These are phyloP conservation scores for Spinus olivaceus DNA, from an alignment of 2,797 vertebrate genomes.

Conservation along the genomic window DNA sequence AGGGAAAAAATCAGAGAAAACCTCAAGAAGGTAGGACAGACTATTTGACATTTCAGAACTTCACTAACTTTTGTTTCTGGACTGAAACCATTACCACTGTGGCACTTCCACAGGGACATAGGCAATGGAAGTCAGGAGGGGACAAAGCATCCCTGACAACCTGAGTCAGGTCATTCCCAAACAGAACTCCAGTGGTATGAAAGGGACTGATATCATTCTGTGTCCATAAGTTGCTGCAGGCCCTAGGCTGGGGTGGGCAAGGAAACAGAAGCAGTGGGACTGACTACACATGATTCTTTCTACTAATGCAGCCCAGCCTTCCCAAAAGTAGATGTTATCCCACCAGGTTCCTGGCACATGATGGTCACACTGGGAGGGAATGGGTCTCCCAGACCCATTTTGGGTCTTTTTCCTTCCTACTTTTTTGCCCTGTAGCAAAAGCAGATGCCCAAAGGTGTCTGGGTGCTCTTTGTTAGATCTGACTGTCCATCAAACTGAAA, in stretches of 20 bases:
- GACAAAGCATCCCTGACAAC: neutral
- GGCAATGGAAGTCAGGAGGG: neutral
- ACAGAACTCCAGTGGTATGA: neutral
- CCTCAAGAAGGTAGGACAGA: neutral
- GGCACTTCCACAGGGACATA: neutral
- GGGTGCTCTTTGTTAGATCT: neutral
- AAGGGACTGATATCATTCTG: fast-evolving
- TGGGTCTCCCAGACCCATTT: neutral
- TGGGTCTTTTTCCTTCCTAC: neutral
- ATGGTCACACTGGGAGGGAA: neutral
- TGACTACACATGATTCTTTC: neutral
- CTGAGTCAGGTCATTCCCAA: neutral
- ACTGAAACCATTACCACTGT: neutral
- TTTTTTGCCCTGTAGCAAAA: neutral
- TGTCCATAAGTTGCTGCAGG: neutral
- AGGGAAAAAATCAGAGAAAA: neutral
- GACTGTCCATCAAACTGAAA: neutral
- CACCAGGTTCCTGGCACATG: neutral
- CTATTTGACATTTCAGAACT: neutral
- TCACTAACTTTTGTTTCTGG: neutral
- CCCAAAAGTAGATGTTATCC: neutral
- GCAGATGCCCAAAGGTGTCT: neutral
- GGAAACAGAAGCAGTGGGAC: neutral
- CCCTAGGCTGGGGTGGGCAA: fast-evolving
- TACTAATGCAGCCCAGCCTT: neutral